These are phyloP conservation scores for Rutpela maculata DNA, from an alignment of 2,888 invertebrate species.

Conservation along the genomic window DNA sequence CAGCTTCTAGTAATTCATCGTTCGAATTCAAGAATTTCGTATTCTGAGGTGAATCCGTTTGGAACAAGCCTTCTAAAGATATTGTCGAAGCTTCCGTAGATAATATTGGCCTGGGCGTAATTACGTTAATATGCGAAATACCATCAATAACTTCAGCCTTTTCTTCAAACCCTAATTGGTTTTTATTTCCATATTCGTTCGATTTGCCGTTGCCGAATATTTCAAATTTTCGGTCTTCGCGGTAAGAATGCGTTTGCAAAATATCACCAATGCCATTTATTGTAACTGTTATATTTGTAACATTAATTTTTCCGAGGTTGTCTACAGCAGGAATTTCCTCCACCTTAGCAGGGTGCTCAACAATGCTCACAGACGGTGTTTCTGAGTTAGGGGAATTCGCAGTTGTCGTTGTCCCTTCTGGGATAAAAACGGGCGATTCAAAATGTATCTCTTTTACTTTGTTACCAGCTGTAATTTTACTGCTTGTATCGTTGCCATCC, in stretches of 20 bases:
- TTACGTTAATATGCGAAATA: conserved; percentile 68
- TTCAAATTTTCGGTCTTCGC: conserved; percentile 66
- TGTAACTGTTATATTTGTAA: conserved; percentile 55
- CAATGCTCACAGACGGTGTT: conserved; percentile 18
- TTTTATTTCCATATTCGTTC: conserved; percentile 9
- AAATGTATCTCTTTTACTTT: conserved; percentile 51
- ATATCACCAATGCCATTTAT: conserved; percentile 36
- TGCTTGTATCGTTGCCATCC: conserved; percentile 73
- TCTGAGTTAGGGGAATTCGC: conserved; percentile 44
- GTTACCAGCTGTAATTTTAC: conserved; percentile 49
- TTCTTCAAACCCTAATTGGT: conserved; percentile 52
- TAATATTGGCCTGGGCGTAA: conserved; percentile 68
- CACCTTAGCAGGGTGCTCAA: conserved; percentile 54
- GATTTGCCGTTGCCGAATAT: conserved; percentile 70
- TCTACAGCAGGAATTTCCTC: conserved; percentile 55
- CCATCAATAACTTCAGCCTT: conserved; percentile 71
- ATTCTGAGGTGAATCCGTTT: conserved; percentile 74
- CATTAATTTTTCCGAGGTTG: conserved; percentile 47
- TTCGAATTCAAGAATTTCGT: conserved; percentile 53
- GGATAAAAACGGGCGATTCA: conserved; percentile 41
- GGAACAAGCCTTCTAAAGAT: conserved; percentile 81
- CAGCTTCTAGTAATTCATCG: conserved; percentile 70
- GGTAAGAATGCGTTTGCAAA: conserved; percentile 34
- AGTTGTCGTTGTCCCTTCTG: conserved; percentile 8
- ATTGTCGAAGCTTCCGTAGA: conserved; percentile 80